Evolutionary conservation across 2,113 vertebrate species (phyloP), one percentile per base, ranked within the genome.

Genomic region (Pseudopodoces humilis): DNA sequence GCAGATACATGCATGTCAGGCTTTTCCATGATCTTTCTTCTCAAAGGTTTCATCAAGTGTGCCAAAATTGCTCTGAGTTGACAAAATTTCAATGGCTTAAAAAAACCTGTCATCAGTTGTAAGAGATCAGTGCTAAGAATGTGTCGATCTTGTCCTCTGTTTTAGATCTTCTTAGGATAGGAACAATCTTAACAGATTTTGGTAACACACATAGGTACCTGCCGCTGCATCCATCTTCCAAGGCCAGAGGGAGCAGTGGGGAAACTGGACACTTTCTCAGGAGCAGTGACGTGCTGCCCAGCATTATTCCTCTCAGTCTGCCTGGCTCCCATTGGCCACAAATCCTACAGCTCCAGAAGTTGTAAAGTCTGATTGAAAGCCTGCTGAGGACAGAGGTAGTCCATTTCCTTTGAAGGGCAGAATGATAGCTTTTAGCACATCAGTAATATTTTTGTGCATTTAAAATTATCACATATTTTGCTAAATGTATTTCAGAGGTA

Each of bases 241-340:
- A 24, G 55, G 8, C 23, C 60, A 56, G 47, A 83, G 27, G n/a
- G 23, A 64, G 19, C 5, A 19, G 1, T 41, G 7, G 7, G 9
- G 9, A n/a, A 70, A 33, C 3, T 50, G 18, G 20, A 19, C 13
- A 9, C 13, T 63, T 70, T 49, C 17, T 65, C 11, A 80, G 70
- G 28, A 84, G 37, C 22, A 60, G 15, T 1, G 2, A 19, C 0
- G 0, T 49, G 43, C 39, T 81, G 43, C 53, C 50, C 31, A 19
- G 37, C 4, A 11, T 58, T 69, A 7, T 47, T 88, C n/a, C 49
- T 65, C 46, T 71, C n/a, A 41, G 20, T 47, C 39, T 77, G 5
- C 39, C 11, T 59, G 35, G 9, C 7, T 60, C 33, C 49, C 1
- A 0, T 8, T 69, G 59, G 10, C 18, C 35, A 53, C 44, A 59